Evolutionary conservation across 2,888 invertebrate species (phyloP).

Genomic region (Nycteola revayana): DNA sequence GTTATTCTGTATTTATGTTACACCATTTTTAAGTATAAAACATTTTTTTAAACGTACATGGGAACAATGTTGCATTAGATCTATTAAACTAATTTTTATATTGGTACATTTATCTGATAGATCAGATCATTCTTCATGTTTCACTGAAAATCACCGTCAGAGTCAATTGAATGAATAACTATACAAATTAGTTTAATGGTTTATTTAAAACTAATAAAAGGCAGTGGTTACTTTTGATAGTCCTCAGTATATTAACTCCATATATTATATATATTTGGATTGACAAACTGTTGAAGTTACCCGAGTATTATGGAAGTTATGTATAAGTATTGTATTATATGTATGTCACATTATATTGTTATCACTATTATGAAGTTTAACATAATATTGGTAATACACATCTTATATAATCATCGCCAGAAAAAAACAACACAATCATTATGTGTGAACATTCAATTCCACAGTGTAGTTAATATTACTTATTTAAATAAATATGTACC

Average conservation of each 20-base stretch:
- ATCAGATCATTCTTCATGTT: too few species aligned
- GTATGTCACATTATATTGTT: constrained; percentile 18
- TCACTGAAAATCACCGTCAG: too few species aligned
- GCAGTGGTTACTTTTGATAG: too few species aligned
- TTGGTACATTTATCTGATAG: too few species aligned
- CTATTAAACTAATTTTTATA: too few species aligned
- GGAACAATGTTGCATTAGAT: too few species aligned
- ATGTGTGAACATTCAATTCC: constrained; percentile 22
- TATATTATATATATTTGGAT: constrained; percentile 1
- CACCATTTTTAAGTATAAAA: too few species aligned
- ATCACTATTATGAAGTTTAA: constrained; percentile 7
- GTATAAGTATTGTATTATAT: constrained; percentile 15
- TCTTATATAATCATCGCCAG: constrained; percentile 6
- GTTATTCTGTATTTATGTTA: too few species aligned
- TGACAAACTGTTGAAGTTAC: background rate
- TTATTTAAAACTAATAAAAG: too few species aligned
- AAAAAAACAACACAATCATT: constrained; percentile 15
- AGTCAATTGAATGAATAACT: too few species aligned
- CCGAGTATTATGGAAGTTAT: constrained; percentile 6
- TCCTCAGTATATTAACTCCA: constrained; percentile 10
- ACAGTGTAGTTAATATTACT: constrained; percentile 30
- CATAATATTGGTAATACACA: constrained; percentile 13
- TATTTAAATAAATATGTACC: constrained; percentile 56
- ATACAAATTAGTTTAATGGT: too few species aligned
- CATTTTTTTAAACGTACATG: too few species aligned